Base-by-base conservation (phyloP, 1,140 invertebrate species). In the Babylonia areolata region DNA sequence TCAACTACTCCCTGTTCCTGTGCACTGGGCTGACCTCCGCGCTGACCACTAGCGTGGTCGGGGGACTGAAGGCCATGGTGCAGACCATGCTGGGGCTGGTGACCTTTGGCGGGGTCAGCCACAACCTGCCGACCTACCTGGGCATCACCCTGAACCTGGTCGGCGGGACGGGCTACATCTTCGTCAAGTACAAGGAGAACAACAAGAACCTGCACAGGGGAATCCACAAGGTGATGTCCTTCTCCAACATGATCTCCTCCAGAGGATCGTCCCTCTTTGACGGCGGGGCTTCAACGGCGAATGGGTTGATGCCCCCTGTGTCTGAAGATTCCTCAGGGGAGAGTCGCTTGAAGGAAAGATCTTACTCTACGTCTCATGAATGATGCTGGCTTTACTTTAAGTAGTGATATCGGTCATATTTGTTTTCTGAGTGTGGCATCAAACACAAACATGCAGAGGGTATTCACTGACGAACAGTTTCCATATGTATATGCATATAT, bases 61-160 rank as follows among this genome's bases (percentile, higher is more conserved):
- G 95, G 3, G 94, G 95, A 0, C 81, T 95, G 11, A 95, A 95
- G 88, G 93, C 93, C 42, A 89, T 95, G 23, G 85, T 94, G 20
- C 95, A 95, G 90, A 95, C 95, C 54, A 54, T 95, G 11, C 89
- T 95, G 54, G 95, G 95, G 15, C 93, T 95, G 83, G 94, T 95
- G 83, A 93, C 94, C 3, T 95, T 95, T 92, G 95, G 94, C 12
- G 95, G 95, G 9, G 92, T 95, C 23, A 92, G 91, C 80, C 88
- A 92, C 81, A 93, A 94, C 64, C 28, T 89, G 20, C 80, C 92
- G 64, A 92, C 92, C 1, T 89, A 94, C 71, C 75, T 92, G 73
- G 95, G 95, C 86, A 93, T 95, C 69, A 77, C 87, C 80, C 87
- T 95, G 85, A 95, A 95, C 87, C 89, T 94, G 1, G 77, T 89